These are phyloP conservation scores for Platyura marginata DNA, from an alignment of 1,140 invertebrate species.

Conservation along the genomic window DNA sequence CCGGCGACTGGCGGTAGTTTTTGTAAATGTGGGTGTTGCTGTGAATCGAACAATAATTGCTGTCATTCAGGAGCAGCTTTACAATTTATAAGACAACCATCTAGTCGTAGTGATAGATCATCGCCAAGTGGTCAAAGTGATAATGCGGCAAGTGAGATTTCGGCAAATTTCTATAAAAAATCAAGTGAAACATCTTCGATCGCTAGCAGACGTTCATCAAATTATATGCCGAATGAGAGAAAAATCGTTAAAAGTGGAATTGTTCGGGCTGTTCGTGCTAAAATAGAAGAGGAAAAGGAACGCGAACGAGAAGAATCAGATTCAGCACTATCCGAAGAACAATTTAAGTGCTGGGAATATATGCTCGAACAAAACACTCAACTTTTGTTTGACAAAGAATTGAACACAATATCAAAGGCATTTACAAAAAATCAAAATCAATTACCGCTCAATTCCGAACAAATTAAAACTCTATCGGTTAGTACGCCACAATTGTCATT, in stretches of 20 bases:
- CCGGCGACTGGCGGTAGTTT: slow-evolving; percentile 15
- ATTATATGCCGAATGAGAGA: slow-evolving; percentile 24
- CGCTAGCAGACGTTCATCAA: slow-evolving; percentile 21
- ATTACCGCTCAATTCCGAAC: slow-evolving; percentile 16
- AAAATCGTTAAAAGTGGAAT: slow-evolving; percentile 34
- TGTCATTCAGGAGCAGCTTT: slow-evolving; percentile 28
- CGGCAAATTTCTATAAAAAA: slow-evolving; percentile 6
- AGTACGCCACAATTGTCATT: slow-evolving; percentile 15
- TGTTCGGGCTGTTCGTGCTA: slow-evolving; percentile 27
- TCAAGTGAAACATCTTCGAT: slow-evolving; percentile 2
- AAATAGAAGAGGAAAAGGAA: slow-evolving; percentile 34
- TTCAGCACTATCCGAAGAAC: slow-evolving; percentile 52
- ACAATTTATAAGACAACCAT: slow-evolving; percentile 13
- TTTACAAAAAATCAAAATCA: slow-evolving; percentile 26
- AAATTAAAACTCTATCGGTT: slow-evolving; percentile 17
- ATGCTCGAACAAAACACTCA: slow-evolving; percentile 84
- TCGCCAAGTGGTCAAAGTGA: slow-evolving; percentile 71
- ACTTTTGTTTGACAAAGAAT: slow-evolving; percentile 67
- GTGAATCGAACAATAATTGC: slow-evolving; percentile 38
- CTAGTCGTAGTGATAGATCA: slow-evolving; percentile 38
- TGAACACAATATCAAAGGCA: slow-evolving; percentile 57
- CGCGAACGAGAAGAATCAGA: slow-evolving; percentile 41
- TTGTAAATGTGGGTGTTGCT: slow-evolving; percentile 40
- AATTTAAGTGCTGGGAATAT: slow-evolving; percentile 83
- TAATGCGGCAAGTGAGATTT: slow-evolving; percentile 27